These are phyloP conservation scores for Malacoraja senta DNA, from an alignment of 2,797 vertebrate species.

Conservation along the genomic window DNA sequence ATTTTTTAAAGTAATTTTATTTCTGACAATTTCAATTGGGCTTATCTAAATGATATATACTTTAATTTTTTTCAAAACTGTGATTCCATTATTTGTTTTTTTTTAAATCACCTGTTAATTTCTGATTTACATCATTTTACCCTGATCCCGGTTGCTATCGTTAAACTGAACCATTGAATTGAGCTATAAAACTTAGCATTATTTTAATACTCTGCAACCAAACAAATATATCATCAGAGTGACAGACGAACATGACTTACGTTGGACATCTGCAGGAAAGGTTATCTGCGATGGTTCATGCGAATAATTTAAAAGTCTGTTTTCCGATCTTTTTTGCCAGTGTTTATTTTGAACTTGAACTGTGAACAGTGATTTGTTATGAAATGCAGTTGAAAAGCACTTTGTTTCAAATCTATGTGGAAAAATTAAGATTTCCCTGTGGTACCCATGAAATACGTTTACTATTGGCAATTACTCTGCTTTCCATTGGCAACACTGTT, in stretches of 20 bases:
- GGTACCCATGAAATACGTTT: neutral
- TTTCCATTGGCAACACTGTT: neutral
- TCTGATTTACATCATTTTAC: too few species aligned
- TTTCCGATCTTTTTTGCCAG: neutral
- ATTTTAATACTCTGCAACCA: neutral
- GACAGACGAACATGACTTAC: too few species aligned
- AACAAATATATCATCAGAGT: neutral
- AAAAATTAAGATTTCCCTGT: neutral
- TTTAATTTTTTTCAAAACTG: too few species aligned
- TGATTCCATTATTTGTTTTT: too few species aligned
- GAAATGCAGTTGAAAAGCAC: neutral
- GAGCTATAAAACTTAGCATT: too few species aligned
- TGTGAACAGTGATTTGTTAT: neutral
- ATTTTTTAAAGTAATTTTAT: too few species aligned
- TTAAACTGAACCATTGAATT: neutral
- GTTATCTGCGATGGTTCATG: neutral
- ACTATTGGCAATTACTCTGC: neutral
- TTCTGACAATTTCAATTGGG: too few species aligned
- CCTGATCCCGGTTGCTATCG: neutral
- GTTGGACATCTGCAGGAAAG: neutral
- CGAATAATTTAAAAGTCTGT: neutral
- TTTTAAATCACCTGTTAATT: too few species aligned
- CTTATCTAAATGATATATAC: too few species aligned
- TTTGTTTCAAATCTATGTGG: neutral
- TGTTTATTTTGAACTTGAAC: neutral